Base-by-base conservation (phyloP, 37 sponge, comb jelly and placozoan genomes). In the Halisarca cf. caerulea region DNA sequence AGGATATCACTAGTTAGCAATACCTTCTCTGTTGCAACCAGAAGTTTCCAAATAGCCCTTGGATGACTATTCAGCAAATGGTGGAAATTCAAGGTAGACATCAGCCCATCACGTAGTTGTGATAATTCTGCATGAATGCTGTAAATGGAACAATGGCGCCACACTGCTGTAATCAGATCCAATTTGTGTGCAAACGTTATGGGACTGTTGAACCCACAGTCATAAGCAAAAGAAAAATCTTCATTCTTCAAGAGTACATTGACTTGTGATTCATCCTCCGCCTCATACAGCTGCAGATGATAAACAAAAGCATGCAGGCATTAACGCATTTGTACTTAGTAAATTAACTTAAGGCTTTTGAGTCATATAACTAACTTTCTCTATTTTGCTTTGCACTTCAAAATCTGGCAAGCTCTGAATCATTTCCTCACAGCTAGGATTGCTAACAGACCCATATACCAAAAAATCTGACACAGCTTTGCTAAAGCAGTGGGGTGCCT, bases 181-280 rank as follows among this genome's bases (percentile, higher is more conserved):
- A 25, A 9, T 14, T 27, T 14, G 28, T 66, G 14, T 25, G 25
- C 23, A n/a, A 66, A 25, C 8, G 27, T 25, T 9, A 66, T 8
- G 9, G 28, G 23, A 9, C 27, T 24, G 68, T 18, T 66, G 68
- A 14, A 66, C 23, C 68, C 68, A 66, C 68, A 66, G 23, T 66
- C 68, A 14, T 24, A n/a, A 25, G 23, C 8, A n/a, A 66, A 66
- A 66, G 68, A 66, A n/a, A 66, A 66, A 66, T 66, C 57, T 55
- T 20, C 57, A 20, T 17, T 55, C 17, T 55, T 55, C 57, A 55
- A 17, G 17, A 55, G 57, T 55, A 17, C 57, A 55, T 17, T 55
- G 17, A 17, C 17, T 17, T 55, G 57, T 17, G 17, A 20, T 17
- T 55, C 57, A 55, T 55, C 57, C 17, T 55, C 57, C 11, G 17